Percentiles rank a stretch among this genome's conserved stretches.
These are phyloP conservation scores for Mythimna ferrago DNA, from an alignment of 2,888 invertebrate genomes.

Conservation along the genomic window DNA sequence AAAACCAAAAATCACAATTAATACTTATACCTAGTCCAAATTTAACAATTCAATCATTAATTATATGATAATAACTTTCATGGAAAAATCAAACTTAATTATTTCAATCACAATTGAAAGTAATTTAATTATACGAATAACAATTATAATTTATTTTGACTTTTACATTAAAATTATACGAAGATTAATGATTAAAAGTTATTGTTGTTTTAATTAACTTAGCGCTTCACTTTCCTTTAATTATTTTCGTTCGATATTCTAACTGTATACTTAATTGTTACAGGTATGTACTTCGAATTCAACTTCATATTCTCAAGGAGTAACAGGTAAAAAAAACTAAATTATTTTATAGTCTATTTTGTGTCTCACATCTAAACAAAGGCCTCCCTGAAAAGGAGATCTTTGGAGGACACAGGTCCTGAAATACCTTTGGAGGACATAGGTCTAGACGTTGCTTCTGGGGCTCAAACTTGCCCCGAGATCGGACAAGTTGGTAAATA, in stretches of 20 bases:
- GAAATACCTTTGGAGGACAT: too few relatives aligned
- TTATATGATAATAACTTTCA: background rate
- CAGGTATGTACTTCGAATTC: slow-evolving; percentile 62
- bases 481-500: background rate
- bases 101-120: slow-evolving; percentile 20
- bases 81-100: slow-evolving; percentile 12
- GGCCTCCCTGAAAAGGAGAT: too few relatives aligned
- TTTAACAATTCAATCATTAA: slow-evolving; percentile 9
- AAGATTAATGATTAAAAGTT: slow-evolving; percentile 28
- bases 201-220: slow-evolving; percentile 43
- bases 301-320: slow-evolving; percentile 6
- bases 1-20: background rate
- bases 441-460: too few relatives aligned
- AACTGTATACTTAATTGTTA: slow-evolving; percentile 55
- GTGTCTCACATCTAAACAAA: background rate
- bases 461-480: too few relatives aligned
- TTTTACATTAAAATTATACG: slow-evolving; percentile 16
- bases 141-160: slow-evolving; percentile 10
- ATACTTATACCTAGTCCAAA: background rate
- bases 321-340: slow-evolving; percentile 33
- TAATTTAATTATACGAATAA: slow-evolving; percentile 16
- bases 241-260: slow-evolving; percentile 5
- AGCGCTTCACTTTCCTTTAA: slow-evolving; percentile 13
- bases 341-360: background rate
- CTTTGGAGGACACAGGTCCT: too few relatives aligned